Conservation (phyloP, 2,113 vertebrate species). For the Erpornis zantholeuca region DNA sequence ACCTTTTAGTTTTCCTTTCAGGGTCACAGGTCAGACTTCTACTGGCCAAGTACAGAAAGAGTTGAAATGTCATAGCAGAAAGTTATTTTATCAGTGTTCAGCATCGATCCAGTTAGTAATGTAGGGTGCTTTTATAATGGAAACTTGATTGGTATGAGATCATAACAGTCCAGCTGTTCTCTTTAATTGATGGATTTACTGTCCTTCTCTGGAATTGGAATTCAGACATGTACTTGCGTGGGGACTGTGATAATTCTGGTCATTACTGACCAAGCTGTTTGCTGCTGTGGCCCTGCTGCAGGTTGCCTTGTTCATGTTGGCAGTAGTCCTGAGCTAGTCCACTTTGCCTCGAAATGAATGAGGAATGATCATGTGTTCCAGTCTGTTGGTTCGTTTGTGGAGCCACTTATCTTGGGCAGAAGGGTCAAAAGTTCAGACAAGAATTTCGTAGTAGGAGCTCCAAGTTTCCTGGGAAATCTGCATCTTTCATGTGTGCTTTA, state of each 20-base stretch:
- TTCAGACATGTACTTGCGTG: background rate
- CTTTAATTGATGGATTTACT: background rate
- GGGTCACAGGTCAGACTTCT: background rate
- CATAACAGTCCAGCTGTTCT: background rate
- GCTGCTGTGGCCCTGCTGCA: background rate
- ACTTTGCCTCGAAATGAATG: background rate
- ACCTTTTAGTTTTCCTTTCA: background rate
- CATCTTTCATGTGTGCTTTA: background rate
- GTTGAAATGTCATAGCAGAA: background rate
- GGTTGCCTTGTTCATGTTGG: background rate
- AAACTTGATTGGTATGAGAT: background rate
- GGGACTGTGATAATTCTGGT: background rate
- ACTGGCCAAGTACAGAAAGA: background rate
- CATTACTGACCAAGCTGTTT: background rate
- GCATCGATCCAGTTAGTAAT: background rate
- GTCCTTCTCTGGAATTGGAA: background rate
- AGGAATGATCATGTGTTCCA: fast-evolving
- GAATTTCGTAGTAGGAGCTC: background rate
- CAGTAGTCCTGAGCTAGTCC: background rate
- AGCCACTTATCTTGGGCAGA: background rate
- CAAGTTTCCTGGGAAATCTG: background rate
- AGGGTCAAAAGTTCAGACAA: background rate
- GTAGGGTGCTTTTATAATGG: background rate
- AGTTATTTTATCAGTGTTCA: background rate
- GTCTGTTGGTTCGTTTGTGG: background rate